These are phyloP conservation scores for Coregonus sp. DNA, from an alignment of 2,797 vertebrate genomes.

Conservation along the genomic window DNA sequence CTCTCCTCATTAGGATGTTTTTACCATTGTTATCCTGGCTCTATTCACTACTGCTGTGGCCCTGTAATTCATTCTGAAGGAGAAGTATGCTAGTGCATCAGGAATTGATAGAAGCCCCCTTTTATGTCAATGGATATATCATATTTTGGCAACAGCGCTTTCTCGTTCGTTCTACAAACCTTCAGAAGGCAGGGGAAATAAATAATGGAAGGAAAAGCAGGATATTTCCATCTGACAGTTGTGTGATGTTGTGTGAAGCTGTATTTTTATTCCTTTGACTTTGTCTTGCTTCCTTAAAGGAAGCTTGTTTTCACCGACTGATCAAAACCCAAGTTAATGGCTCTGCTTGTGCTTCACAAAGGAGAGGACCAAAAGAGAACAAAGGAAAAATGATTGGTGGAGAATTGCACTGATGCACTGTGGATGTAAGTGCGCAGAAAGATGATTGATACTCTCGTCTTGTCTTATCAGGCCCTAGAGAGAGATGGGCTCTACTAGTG, in stretches of 20 bases:
- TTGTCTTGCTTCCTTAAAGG: slow-evolving; percentile 12
- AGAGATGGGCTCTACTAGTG: slow-evolving; percentile 53
- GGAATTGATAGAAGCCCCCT: slow-evolving; percentile 39
- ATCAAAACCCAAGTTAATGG: slow-evolving; percentile 61
- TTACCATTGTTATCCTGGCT: slow-evolving; percentile 25
- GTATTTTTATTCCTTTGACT: slow-evolving; percentile 24
- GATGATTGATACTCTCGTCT: slow-evolving; percentile 58
- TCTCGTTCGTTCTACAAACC: slow-evolving; percentile 27
- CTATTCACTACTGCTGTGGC: slow-evolving; percentile 8
- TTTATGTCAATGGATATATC: slow-evolving; percentile 36
- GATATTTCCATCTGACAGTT: slow-evolving; percentile 39
- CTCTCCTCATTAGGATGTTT: slow-evolving; percentile 12
- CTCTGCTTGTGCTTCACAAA: slow-evolving; percentile 41
- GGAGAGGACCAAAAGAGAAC: slow-evolving; percentile 39
- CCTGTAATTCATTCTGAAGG: slow-evolving; percentile 30
- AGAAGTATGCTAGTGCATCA: slow-evolving; percentile 28
- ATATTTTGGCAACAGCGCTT: slow-evolving; percentile 28
- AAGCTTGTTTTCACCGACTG: slow-evolving; percentile 31
- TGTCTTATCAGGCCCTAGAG: slow-evolving; percentile 47
- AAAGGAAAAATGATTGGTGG: slow-evolving; percentile 47
- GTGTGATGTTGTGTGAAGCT: slow-evolving; percentile 42
- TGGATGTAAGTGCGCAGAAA: slow-evolving; percentile 45
- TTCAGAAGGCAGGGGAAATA: slow-evolving; percentile 26
- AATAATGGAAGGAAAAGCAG: slow-evolving; percentile 43
- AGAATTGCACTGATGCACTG: slow-evolving; percentile 32